Evolutionary conservation across 2,797 vertebrate genomes (phyloP), one percentile per base, ranked within the genome.

Genomic region (Harpagifer antarcticus): DNA sequence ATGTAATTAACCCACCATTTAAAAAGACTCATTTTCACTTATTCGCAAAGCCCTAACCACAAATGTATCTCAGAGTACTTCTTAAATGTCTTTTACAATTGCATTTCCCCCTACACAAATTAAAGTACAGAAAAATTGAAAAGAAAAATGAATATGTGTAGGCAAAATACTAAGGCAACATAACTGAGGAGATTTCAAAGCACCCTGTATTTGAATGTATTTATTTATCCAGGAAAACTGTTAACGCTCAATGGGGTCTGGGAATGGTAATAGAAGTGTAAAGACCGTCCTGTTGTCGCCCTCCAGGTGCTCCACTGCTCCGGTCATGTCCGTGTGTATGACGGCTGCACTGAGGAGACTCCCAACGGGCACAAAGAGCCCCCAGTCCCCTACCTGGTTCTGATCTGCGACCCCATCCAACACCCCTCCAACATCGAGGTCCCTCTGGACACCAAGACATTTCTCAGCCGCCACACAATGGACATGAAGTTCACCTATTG

Each of bases 401-500:
- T 99, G 88, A 97, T 99, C 91, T 99, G 98, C 84, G 97, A 99
- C 89, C 97, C 98, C 70, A 98, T 99, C 89, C 98, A 97, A 64
- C 98, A 99, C 83, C 98, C 98, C 1, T 97, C 97, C 73, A 99
- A 99, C 93, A 99, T 99, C n/a, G 98, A 99, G 92, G 96, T 97
- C 74, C 98, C 98, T 44, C 91, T 99, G 94, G 98, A 99, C 93
- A 97, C 97, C 81, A 99, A 99, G 94, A 99, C 98, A 7, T 99
- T 99, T 82, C 97, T 99, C 86, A 99, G 98, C 92, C 97, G 97
- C 88, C 98, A 99, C 93, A 97, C 98, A 50, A 96, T 99, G 76
- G 97, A 99, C 92, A 99, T 99, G 98, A 99, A 98, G 83, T 99
- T 99, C 93, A 98, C 98, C 8, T 99, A 99, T 44, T 99, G 98